Base-by-base conservation (phyloP, 2,797 vertebrate species). In the Coendou prehensilis region DNA sequence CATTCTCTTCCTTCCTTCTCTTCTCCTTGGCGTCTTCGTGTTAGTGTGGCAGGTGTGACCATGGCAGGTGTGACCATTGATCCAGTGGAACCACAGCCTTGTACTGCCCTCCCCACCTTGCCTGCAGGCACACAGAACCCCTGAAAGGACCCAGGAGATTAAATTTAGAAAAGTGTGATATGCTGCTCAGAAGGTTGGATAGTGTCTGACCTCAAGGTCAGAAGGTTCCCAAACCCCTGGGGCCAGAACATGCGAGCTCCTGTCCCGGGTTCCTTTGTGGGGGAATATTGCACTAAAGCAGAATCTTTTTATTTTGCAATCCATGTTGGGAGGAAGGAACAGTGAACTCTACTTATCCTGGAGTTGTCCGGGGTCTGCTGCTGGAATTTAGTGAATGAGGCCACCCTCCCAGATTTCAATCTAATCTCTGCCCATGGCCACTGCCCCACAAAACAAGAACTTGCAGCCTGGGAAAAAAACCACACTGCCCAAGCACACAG, bases 181-280 rank as follows among this genome's bases (percentile, higher is more conserved):
- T 93, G 82, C 87, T 94, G 89, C 91, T 93, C 47, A 56, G 78
- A 91, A 86, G 57, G 87, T 75, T 54, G 92, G 88, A 80, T 63
- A 33, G 28, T 37, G 54, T 93, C 76, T 89, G 81, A 89, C 75
- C 20, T 93, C 67, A 13, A 57, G 81, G 76, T 93, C n/a, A 56
- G 86, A 94, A 94, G 64, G 57, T 50, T 64, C 87, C 50, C 78
- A 30, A 10, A 90, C 28, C n/a, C 11, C 80, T 73, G 37, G 85
- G 78, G 56, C 87, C 61, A n/a, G 92, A 84, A 69, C 6, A 47
- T 2, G 33, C 30, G 28, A 47, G 73, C 59, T 75, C 20, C 30
- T 86, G 45, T 86, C 52, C 41, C 28, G 9, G 47, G 73, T 63
- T 94, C 90, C 81, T 87, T 57, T 89, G 56, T 10, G 37, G 37